phyloP scores from a whole-genome alignment of 2,113 vertebrate species.

The Maccullochella peelii region DNA sequence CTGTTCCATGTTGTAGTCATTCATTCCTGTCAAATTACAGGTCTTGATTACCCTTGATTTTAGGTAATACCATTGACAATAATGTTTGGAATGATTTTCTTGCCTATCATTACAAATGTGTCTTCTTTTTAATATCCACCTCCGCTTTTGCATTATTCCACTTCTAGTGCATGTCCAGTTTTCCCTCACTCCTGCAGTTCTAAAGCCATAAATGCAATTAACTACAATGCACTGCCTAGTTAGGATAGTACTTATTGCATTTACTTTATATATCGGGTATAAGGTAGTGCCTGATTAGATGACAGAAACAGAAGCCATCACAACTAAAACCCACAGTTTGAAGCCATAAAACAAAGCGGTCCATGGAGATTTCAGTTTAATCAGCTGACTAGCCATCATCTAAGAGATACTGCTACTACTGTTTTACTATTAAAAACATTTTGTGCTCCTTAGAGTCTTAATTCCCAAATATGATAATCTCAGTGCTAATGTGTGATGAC shows the following conservation, averaged over 20 bases:
- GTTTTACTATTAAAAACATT: conserved; percentile 18
- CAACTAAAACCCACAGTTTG: neutral
- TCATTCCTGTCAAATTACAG: conserved; percentile 38
- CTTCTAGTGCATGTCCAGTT: neutral
- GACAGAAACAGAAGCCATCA: conserved; percentile 2
- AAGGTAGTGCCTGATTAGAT: neutral
- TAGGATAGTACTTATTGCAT: neutral
- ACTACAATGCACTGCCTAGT: neutral
- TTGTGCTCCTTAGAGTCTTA: neutral
- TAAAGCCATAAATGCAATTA: neutral
- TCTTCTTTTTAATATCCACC: conserved; percentile 10
- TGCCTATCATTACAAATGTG: neutral
- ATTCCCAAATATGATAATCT: conserved; percentile 31
- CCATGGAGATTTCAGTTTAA: neutral
- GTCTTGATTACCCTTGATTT: conserved; percentile 29
- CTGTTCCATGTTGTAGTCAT: conserved; percentile 15
- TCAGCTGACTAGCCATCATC: conserved; percentile 13
- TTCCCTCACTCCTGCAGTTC: neutral
- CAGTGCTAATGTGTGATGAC: conserved; percentile 14
- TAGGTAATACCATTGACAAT: conserved; percentile 2
- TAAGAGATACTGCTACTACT: neutral
- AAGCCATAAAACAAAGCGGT: conserved; percentile 10
- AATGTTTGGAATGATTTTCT: conserved; percentile 5
- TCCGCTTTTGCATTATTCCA: neutral
- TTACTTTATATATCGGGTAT: neutral